Base-by-base conservation (phyloP, 2,888 invertebrate genomes). In the Lampropteryx suffumata region DNA sequence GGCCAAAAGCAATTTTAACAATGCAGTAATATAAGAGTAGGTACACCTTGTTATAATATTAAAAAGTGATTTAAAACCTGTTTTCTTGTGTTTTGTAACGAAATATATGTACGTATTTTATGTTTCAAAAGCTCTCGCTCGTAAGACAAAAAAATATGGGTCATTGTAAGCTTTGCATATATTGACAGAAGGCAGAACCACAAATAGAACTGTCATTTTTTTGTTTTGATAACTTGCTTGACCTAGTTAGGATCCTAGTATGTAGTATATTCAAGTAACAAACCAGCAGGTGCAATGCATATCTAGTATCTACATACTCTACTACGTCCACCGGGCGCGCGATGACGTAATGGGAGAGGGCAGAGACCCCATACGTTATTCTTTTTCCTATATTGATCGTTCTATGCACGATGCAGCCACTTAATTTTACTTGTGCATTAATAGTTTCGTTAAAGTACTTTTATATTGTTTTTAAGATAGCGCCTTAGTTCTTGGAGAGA, bases 401-500 rank as follows among this genome's bases (percentile, higher is more conserved):
- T 43, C 17, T 54, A 40, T 50, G 32, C 33, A 46, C 30, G 24
- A 11, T 50, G 13, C 34, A 46, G 17, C 17, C 40, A 40, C 37
- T 43, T 32, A 35, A 42, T 41, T 43, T 33, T 30, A 51, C 36
- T 42, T 48, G 44, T 32, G 49, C 30, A 28, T 34, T 33, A 40
- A 28, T 33, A 26, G 8, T 13, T 35, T 32, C 28, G 13, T 36
- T 32, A 32, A 29, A 13, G 24, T 51, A 30, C n/a, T 24, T n/a
- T 53, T 44, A 17, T 47, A 46, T 42, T 54, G 29, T 54, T 46
- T 53, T 61, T 24, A 64, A 93, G 92, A 91, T 72, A 80, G 86
- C 51, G 53, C 71, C 44, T 64, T 73, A 35, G 65, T 73, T 46
- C 70, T 90, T 35, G 93, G 93, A 34, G 82, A 82, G 34, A 88